Percentiles rank a stretch among this genome's conserved stretches.
Evolutionary conservation across 35 echinoderm and acorn worm species (phyloP).

Genomic region (Eucidaris tribuloides): DNA sequence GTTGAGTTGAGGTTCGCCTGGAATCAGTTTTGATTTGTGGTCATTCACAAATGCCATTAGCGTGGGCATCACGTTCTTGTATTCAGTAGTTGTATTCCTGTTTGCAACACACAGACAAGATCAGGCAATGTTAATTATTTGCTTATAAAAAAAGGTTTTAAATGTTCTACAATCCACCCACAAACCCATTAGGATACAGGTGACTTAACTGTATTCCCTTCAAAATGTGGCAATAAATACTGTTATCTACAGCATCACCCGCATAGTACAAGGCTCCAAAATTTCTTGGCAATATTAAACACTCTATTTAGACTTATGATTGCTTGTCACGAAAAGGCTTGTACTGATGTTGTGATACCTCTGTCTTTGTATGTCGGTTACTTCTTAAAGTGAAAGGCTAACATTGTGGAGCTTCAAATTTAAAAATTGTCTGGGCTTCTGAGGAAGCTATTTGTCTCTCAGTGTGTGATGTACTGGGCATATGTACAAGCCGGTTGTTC

Average conservation of each 20-base stretch:
- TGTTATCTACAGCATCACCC: neutral
- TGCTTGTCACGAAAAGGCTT: no score
- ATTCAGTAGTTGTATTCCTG: constrained; percentile 51
- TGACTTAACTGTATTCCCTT: neutral
- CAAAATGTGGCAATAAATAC: neutral
- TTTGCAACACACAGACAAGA: neutral
- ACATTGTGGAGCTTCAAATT: no score
- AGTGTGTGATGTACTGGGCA: no score
- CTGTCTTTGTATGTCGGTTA: no score
- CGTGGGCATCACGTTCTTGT: constrained; percentile 51
- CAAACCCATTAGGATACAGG: neutral
- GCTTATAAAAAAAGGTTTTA: neutral
- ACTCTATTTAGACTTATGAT: no score
- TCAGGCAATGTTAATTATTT: neutral
- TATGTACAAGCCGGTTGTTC: no score
- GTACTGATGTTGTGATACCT: no score
- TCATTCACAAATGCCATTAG: constrained; percentile 43
- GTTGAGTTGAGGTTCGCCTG: constrained; percentile 74
- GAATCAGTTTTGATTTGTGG: constrained; percentile 59
- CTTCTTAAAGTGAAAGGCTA: no score
- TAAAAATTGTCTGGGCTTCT: no score
- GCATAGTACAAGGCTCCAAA: neutral
- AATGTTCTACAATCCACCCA: no score
- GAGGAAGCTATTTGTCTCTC: no score
- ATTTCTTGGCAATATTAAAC: neutral